phyloP scores from a whole-genome alignment of 2,113 vertebrate species.

The Myotis yumanensis region DNA sequence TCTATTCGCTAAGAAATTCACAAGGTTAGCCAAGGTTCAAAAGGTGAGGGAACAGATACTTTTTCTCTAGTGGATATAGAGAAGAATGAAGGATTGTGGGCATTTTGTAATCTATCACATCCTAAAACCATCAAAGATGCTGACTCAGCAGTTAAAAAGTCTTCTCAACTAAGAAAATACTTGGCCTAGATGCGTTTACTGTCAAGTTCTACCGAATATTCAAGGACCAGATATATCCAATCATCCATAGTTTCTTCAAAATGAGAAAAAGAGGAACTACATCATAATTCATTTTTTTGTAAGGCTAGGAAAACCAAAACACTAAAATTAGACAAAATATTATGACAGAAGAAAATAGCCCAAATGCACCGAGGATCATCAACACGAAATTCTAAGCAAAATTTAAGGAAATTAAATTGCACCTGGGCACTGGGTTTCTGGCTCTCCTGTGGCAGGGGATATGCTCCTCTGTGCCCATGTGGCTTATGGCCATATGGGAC shows the following conservation, averaged over 20 bases:
- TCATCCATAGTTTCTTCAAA: conserved; percentile 37
- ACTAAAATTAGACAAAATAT: conserved; percentile 28
- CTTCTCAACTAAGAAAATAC: conserved; percentile 42
- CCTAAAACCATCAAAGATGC: conserved; percentile 31
- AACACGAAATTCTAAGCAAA: conserved; percentile 1
- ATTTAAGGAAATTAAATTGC: background rate
- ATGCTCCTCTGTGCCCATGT: no score
- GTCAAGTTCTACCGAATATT: conserved; percentile 45
- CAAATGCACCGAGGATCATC: background rate
- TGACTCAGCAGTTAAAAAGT: conserved; percentile 37
- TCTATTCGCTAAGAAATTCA: background rate
- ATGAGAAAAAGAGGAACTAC: conserved; percentile 7
- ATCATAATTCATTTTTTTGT: conserved; percentile 54
- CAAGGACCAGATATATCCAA: conserved; percentile 37
- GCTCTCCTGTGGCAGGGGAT: no score
- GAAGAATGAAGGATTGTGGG: conserved; percentile 1
- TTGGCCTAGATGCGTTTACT: conserved; percentile 40
- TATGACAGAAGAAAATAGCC: background rate
- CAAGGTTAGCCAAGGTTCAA: background rate
- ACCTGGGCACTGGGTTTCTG: background rate
- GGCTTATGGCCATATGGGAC: no score
- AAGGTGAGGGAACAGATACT: background rate
- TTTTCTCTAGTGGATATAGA: background rate
- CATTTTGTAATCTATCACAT: background rate
- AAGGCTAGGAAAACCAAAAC: conserved; percentile 44